Percentiles rank a stretch among this genome's conserved stretches.
Evolutionary conservation across 2,888 invertebrate genomes (phyloP).

Genomic region (Glyphotaelius pellucidus): DNA sequence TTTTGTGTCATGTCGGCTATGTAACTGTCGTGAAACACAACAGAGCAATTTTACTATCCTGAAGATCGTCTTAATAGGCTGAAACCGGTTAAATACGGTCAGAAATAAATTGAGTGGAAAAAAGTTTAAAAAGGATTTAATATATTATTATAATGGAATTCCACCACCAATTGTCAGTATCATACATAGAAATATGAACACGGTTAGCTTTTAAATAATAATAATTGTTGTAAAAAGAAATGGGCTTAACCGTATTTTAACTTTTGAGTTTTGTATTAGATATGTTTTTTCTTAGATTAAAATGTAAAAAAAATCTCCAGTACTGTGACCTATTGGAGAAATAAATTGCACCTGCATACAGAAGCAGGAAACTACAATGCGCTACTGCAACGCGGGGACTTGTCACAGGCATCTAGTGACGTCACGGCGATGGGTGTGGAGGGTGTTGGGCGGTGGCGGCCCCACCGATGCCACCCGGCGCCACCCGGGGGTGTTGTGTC

Average conservation of each 20-base stretch:
- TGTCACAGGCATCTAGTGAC: constrained; percentile 54
- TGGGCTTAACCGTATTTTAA: background rate
- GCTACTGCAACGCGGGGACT: constrained; percentile 24
- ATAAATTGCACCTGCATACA: constrained; percentile 1
- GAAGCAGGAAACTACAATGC: background rate
- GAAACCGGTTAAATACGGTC: too few relatives aligned
- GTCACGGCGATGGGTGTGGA: constrained; percentile 33
- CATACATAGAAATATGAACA: too few relatives aligned
- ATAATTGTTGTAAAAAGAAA: background rate
- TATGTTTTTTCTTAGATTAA: background rate
- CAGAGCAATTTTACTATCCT: too few relatives aligned
- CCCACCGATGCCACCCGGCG: background rate
- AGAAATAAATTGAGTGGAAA: too few relatives aligned
- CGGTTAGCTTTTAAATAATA: too few relatives aligned
- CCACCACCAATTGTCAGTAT: too few relatives aligned
- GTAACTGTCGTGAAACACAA: too few relatives aligned
- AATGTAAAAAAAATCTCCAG: background rate
- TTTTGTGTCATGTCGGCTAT: too few relatives aligned
- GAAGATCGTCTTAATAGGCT: too few relatives aligned
- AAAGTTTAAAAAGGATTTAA: too few relatives aligned
- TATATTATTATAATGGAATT: too few relatives aligned
- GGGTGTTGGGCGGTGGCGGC: background rate
- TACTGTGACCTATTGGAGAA: background rate
- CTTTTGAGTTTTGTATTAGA: background rate
- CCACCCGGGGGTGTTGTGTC: background rate